Base-by-base conservation (phyloP, 2,888 invertebrate species). In the Rambutsinella grinnellia region DNA sequence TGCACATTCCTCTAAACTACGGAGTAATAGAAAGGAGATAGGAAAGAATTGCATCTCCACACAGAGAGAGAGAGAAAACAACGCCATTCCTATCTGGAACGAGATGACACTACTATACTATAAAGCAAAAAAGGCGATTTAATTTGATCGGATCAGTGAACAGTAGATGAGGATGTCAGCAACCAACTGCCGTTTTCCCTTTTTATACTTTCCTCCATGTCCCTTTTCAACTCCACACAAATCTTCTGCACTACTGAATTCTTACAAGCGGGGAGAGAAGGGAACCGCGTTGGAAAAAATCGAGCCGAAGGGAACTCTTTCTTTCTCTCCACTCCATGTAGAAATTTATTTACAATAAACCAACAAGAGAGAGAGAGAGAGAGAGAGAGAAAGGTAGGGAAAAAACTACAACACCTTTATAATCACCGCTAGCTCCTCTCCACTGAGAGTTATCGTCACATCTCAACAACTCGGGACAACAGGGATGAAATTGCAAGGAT, bases 91-190 rank as follows among this genome's bases (percentile, higher is more conserved):
- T 60, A 13, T 19, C 21, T 60, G 15, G 46, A 58, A 58, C 8
- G 44, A 36, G 36, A 36, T 49, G 15, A 17, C 19, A n/a, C 19
- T 28, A 15, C 26, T 24, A n/a, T n/a, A 23, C 19, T 57, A 60
- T 60, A 60, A 68, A 58, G 60, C 68, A 66, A 72, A 71, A 62
- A 72, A 72, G 72, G 66, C 72, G 72, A 72, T 72, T 72, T 72
- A 72, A 72, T 72, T 72, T 72, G 65, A 72, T 66, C 72, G 72
- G 72, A 72, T 72, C 72, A 72, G 72, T 72, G 72, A 72, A 72
- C 72, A 72, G 58, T 66, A 72, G 72, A 72, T 72, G 72, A 72
- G 72, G 65, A 72, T 72, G 72, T 72, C 72, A 72, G 65, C 72
- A 72, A 60, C 58, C 65, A 72, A 72, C 72, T 66, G 66, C 65